Evolutionary conservation across 2,797 vertebrate species (phyloP).

Genomic region (Lepus oiostolus): DNA sequence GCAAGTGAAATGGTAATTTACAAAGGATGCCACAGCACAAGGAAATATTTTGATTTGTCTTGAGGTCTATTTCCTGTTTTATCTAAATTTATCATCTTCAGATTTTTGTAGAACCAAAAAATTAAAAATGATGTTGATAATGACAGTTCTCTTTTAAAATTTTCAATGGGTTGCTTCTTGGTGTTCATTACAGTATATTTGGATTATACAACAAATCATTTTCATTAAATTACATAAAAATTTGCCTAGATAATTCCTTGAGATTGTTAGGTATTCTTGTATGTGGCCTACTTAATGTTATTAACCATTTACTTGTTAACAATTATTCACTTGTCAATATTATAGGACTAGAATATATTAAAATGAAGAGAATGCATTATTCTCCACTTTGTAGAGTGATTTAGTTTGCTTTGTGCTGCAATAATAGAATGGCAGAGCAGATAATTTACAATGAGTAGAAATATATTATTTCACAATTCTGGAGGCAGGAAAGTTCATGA

Average conservation of each 20-base stretch:
- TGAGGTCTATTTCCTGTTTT: slow-evolving; percentile 13
- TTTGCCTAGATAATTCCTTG: not conserved
- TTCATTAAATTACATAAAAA: not conserved
- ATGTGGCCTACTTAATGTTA: slow-evolving; percentile 5
- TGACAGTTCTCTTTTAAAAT: not conserved
- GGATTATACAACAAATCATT: not conserved
- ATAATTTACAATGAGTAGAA: no score
- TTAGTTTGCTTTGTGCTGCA: not conserved
- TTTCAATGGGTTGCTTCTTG: not conserved
- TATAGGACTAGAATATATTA: not conserved
- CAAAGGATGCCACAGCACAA: not conserved
- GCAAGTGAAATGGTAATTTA: slow-evolving; percentile 32
- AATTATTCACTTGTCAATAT: not conserved
- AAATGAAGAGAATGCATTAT: not conserved
- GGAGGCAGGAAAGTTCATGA: no score
- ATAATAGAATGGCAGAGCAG: no score
- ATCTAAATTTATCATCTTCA: not conserved
- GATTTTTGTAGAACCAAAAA: slow-evolving; percentile 24
- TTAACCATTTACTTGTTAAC: slow-evolving; percentile 5
- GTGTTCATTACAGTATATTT: not conserved
- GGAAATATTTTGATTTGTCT: slow-evolving; percentile 61
- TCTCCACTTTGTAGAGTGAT: not conserved
- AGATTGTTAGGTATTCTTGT: not conserved
- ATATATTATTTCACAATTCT: no score
- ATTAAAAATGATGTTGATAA: slow-evolving; percentile 1